Conservation (phyloP, 2,797 vertebrate genomes). For the Pangasius mekongensis region DNA sequence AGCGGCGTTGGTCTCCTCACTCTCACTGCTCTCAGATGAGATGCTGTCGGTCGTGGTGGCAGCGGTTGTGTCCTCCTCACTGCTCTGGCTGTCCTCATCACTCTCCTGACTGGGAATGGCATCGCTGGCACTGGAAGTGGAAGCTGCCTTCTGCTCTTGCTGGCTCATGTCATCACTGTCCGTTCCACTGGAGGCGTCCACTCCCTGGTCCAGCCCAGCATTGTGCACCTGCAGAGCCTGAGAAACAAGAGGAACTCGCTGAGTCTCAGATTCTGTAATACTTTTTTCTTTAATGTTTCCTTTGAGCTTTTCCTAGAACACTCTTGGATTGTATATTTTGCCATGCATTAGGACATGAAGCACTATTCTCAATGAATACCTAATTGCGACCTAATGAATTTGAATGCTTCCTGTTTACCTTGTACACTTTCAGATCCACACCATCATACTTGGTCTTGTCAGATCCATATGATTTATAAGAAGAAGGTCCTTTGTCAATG, state of each 20-base stretch:
- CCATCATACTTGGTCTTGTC: conserved; percentile 67
- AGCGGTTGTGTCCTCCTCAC: conserved; percentile 72
- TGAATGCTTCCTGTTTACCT: conserved; percentile 65
- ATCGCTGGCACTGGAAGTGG: conserved; percentile 50
- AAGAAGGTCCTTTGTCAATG: conserved; percentile 68
- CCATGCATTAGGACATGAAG: neutral
- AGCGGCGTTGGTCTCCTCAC: conserved; percentile 67
- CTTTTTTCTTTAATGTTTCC: neutral
- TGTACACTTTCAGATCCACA: conserved; percentile 68
- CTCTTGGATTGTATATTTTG: neutral
- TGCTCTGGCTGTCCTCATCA: conserved; percentile 71
- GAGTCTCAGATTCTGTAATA: neutral
- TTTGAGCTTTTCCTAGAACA: neutral
- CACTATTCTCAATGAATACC: neutral
- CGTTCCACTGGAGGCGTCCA: conserved; percentile 63
- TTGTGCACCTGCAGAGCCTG: conserved; percentile 74
- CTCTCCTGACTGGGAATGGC: conserved; percentile 61
- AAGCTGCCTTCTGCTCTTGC: neutral
- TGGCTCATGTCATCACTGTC: conserved; percentile 48
- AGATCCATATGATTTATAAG: conserved; percentile 72
- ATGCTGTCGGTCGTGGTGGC: conserved; percentile 64
- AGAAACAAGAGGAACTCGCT: conserved; percentile 2
- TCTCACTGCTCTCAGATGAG: conserved; percentile 71
- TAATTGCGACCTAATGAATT: neutral
- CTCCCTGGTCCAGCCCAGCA: conserved; percentile 70